A percentile compares a stretch with the other conserved stretches of the same genome.
These are phyloP conservation scores for Morbakka virulenta DNA, from an alignment of 30 jellyfish, hydroid and myxozoan genomes.

Conservation along the genomic window DNA sequence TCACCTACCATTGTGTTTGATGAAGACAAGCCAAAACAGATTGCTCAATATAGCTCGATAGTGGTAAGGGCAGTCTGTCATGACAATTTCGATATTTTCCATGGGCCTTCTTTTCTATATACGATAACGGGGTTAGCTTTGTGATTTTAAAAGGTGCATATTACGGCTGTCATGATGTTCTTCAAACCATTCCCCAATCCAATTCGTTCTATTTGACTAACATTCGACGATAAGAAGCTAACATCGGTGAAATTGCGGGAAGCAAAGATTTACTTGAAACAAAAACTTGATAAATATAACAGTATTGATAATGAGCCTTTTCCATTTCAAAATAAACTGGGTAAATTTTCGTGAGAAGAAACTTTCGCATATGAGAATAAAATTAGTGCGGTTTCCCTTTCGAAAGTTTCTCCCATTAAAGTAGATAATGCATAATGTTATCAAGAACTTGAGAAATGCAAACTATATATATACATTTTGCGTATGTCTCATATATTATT, in stretches of 20 bases:
- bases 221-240: not conserved
- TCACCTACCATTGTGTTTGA: no score
- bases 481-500: not conserved
- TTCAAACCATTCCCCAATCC: not conserved
- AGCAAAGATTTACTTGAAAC: not conserved
- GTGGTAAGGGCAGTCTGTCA: no score
- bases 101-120: not conserved
- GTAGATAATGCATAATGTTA: not conserved
- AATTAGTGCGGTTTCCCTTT: not conserved
- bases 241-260: not conserved
- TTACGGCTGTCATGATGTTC: not conserved
- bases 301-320: not conserved
- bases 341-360: not conserved
- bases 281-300: not conserved
- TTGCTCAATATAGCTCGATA: no score
- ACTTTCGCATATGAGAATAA: not conserved
- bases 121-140: not conserved
- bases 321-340: not conserved
- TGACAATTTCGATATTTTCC: not conserved
- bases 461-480: no score
- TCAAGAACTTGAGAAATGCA: not conserved
- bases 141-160: not conserved
- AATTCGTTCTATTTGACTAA: not conserved
- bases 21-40: no score
- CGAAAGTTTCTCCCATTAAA: not conserved